phyloP scores from a whole-genome alignment of 2,113 vertebrate genomes.

The Oreochromis niloticus region DNA sequence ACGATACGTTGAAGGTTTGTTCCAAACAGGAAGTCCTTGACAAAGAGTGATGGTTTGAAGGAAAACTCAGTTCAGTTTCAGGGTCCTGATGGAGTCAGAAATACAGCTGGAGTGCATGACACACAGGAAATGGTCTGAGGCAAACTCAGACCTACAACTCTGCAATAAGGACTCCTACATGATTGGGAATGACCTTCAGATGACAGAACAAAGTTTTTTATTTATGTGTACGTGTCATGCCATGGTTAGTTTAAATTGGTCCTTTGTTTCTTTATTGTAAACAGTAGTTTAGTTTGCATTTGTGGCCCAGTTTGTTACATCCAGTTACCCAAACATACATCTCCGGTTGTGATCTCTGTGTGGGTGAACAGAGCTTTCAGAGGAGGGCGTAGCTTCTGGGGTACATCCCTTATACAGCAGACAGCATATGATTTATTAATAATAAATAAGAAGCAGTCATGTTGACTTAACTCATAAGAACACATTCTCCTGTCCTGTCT shows the following conservation, averaged over 20 bases:
- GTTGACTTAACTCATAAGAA: not conserved
- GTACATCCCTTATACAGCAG: not conserved
- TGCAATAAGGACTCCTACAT: too few relatives aligned
- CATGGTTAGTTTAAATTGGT: too few relatives aligned
- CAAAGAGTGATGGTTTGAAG: not conserved
- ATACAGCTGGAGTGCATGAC: too few relatives aligned
- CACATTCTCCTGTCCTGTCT: not conserved
- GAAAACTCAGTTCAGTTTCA: not conserved
- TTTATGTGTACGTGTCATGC: too few relatives aligned
- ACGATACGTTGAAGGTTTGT: slow-evolving; percentile 88
- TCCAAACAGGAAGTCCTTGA: not conserved
- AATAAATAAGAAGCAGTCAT: not conserved
- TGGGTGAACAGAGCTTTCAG: not conserved
- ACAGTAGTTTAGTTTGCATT: too few relatives aligned
- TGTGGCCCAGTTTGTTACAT: too few relatives aligned
- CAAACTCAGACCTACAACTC: too few relatives aligned
- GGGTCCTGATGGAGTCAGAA: not conserved
- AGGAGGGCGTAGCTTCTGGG: not conserved
- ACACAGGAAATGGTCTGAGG: too few relatives aligned
- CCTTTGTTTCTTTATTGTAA: too few relatives aligned
- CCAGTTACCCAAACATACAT: not conserved
- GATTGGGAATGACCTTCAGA: too few relatives aligned
- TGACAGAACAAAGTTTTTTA: too few relatives aligned
- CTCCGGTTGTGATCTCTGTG: not conserved
- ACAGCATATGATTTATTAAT: not conserved